Conservation (phyloP, 2,113 vertebrate species). For the Nycticorax nycticorax region DNA sequence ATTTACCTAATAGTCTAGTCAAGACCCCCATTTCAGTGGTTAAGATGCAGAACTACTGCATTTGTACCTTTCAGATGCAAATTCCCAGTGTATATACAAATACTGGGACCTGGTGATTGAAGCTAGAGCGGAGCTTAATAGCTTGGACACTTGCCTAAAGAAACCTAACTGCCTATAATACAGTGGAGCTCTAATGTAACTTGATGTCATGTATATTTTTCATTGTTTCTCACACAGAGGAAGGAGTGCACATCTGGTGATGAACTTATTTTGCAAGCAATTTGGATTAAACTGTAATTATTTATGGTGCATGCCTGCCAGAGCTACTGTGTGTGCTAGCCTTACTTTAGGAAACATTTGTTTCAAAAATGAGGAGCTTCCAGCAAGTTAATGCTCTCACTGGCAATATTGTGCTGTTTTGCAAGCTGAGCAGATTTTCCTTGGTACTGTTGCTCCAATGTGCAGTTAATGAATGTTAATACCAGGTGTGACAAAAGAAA, state of each 20-base stretch:
- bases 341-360: neutral
- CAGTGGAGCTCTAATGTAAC: neutral
- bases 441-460: neutral
- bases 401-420: neutral
- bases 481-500: neutral
- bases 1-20: neutral
- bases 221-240: neutral
- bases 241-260: neutral
- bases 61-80: neutral
- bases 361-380: neutral
- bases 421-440: neutral
- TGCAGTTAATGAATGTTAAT: neutral
- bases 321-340: neutral
- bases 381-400: neutral
- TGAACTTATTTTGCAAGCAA: neutral
- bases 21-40: neutral
- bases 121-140: neutral
- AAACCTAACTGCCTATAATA: neutral
- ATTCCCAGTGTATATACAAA: neutral
- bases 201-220: neutral
- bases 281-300: neutral
- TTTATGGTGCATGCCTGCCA: neutral
- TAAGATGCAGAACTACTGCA: neutral
- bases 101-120: neutral
- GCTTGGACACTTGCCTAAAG: neutral